These are phyloP conservation scores for Unio pictorum DNA, from an alignment of 2,888 invertebrate genomes.

Conservation along the genomic window DNA sequence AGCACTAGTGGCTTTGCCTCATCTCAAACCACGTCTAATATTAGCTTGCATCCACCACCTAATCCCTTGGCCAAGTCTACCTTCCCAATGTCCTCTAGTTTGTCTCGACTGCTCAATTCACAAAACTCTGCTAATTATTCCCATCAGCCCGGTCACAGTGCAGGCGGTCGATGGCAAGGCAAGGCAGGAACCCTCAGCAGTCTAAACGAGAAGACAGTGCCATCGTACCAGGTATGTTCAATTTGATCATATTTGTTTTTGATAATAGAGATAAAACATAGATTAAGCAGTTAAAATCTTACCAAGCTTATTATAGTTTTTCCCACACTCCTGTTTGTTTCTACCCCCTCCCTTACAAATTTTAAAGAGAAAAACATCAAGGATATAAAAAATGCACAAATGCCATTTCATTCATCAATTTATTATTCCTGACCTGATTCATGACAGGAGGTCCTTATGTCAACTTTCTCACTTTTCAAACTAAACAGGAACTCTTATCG, in stretches of 20 bases:
- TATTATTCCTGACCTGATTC: no score
- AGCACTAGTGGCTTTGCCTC: slow-evolving; percentile 7
- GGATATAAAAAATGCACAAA: no score
- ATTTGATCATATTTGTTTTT: background rate
- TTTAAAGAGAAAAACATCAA: no score
- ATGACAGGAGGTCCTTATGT: no score
- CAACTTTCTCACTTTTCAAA: no score
- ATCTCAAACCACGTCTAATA: slow-evolving; percentile 34
- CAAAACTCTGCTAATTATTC: slow-evolving; percentile 41
- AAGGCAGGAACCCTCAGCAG: slow-evolving; percentile 50
- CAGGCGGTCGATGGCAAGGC: slow-evolving; percentile 47
- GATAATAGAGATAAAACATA: background rate
- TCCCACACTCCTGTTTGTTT: no score
- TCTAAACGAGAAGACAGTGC: slow-evolving; percentile 56
- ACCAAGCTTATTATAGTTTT: no score
- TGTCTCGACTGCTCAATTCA: slow-evolving; percentile 38
- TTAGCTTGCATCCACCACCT: slow-evolving; percentile 40
- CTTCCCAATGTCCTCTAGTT: slow-evolving; percentile 28
- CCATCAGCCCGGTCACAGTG: slow-evolving; percentile 53
- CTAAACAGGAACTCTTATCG: no score
- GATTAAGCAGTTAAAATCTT: no score
- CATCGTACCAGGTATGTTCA: slow-evolving; percentile 54
- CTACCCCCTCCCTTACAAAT: no score
- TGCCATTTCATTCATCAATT: no score
- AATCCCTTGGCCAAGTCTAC: slow-evolving; percentile 41